Conservation (phyloP, 2,113 vertebrate species). For the Gymnogyps californianus region DNA sequence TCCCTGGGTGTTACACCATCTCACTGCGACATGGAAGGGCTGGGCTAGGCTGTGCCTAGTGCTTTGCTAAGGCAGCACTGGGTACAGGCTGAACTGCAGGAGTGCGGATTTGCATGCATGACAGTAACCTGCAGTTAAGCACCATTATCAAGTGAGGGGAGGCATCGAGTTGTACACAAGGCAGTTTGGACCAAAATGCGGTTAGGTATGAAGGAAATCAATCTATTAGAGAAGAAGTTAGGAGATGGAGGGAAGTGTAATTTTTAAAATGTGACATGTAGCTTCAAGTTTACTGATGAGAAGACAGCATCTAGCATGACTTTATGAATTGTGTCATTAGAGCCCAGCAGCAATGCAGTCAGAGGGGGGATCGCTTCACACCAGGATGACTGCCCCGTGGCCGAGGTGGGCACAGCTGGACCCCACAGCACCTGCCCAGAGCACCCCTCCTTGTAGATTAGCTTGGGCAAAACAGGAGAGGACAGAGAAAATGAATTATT, state of each 20-base stretch:
- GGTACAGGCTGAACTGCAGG: not conserved
- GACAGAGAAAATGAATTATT: not conserved
- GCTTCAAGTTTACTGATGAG: not conserved
- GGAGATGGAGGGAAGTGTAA: not conserved
- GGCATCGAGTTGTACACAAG: accelerated
- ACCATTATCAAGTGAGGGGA: not conserved
- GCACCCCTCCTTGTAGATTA: accelerated
- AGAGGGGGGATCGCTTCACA: not conserved
- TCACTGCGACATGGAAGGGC: not conserved
- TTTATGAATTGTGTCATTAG: too few relatives aligned
- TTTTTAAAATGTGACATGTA: not conserved
- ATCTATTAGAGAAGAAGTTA: not conserved
- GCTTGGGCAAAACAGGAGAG: not conserved
- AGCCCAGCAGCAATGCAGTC: not conserved
- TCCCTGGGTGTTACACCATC: too few relatives aligned
- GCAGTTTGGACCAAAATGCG: not conserved
- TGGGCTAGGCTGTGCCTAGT: not conserved
- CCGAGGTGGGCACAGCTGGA: not conserved
- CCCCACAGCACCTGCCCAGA: accelerated
- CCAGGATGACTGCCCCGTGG: not conserved
- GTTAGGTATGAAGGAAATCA: not conserved
- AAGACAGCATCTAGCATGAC: not conserved
- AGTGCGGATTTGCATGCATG: accelerated
- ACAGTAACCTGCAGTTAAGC: not conserved
- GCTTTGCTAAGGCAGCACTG: not conserved